These are phyloP conservation scores for Endotricha flammealis DNA, from an alignment of 2,888 invertebrate genomes.

Conservation along the genomic window DNA sequence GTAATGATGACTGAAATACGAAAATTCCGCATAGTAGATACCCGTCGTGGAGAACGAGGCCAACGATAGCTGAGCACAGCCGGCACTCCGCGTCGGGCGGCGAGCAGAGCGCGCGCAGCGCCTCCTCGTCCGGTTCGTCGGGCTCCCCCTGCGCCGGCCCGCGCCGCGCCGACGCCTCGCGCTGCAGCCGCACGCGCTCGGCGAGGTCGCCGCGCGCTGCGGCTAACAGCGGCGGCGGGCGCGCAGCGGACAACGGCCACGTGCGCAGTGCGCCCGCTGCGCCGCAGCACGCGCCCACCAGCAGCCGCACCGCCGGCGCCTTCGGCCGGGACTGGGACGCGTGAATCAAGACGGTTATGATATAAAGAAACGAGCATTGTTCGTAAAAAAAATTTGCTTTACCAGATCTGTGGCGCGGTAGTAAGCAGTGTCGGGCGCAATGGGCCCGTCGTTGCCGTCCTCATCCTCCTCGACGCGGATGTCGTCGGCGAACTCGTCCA, in stretches of 20 bases:
- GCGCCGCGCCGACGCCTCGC: constrained; percentile 14
- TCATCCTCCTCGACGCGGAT: not conserved
- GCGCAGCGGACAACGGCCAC: constrained; percentile 21
- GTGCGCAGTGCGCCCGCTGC: constrained; percentile 23
- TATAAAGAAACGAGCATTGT: not conserved
- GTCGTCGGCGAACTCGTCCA: constrained; percentile 1
- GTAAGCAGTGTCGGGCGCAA: not conserved
- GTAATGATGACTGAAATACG: not conserved
- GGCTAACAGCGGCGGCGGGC: constrained; percentile 22
- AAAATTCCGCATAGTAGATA: constrained; percentile 11
- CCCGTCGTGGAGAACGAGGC: constrained; percentile 36
- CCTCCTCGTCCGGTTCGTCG: constrained; percentile 25
- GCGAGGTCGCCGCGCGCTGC: constrained; percentile 18
- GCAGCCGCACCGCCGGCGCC: constrained; percentile 10
- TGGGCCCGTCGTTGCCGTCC: constrained; percentile 1
- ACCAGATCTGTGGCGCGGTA: not conserved
- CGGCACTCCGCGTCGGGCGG: constrained; percentile 24
- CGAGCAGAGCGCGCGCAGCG: constrained; percentile 42
- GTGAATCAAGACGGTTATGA: not conserved
- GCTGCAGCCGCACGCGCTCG: constrained; percentile 17
- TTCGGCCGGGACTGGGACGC: not conserved
- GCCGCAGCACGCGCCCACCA: constrained; percentile 24
- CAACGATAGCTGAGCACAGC: constrained; percentile 29
- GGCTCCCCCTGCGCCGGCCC: constrained; percentile 12
- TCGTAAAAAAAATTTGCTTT: not conserved